Evolutionary conservation across 2,888 invertebrate genomes (phyloP), one percentile per base, ranked within the genome.

Genomic region (Eupithecia pulchellata): DNA sequence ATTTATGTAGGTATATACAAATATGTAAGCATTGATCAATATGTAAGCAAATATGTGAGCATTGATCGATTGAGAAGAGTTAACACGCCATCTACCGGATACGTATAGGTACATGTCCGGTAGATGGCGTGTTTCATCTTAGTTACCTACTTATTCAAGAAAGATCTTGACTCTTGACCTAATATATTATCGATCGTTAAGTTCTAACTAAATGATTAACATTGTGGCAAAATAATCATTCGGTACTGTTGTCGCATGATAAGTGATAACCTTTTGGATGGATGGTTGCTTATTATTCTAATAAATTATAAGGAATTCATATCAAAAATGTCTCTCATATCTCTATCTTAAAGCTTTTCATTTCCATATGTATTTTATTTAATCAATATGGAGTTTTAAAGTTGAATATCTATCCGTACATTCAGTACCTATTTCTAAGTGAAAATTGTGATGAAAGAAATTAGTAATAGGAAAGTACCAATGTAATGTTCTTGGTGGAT

Each of bases 61-160:
- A n/a, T n/a, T n/a, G n/a, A n/a, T n/a, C n/a, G n/a, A 32, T 17
- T 39, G 14, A 17, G 8, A 42, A 47, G n/a, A 20, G 9, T n/a
- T 8, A n/a, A n/a, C n/a, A n/a, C n/a, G n/a, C n/a, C n/a, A n/a
- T n/a, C n/a, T n/a, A n/a, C n/a, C n/a, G n/a, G n/a, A n/a, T n/a
- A n/a, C n/a, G n/a, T n/a, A 9, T 20, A 20, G 2, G 20, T 52
- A 52, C 25, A 20, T 13, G 25, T 29, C 17, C 17, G 57, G 14
- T 60, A 30, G 9, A 60, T 60, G 58, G n/a, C 32, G 58, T 60
- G 32, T 30, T 60, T 17, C 9, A 17, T 60, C 32, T 30, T 2
- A 60, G 9, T n/a, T n/a, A n/a, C 58, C 32, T 60, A 60, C 58
- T 60, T 60, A 60, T 60, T n/a, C n/a, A 57, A n/a, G n/a, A n/a